Evolutionary conservation across 2,888 invertebrate genomes (phyloP), one percentile per base, ranked within the genome.

Genomic region (Ormyrus labotus): DNA sequence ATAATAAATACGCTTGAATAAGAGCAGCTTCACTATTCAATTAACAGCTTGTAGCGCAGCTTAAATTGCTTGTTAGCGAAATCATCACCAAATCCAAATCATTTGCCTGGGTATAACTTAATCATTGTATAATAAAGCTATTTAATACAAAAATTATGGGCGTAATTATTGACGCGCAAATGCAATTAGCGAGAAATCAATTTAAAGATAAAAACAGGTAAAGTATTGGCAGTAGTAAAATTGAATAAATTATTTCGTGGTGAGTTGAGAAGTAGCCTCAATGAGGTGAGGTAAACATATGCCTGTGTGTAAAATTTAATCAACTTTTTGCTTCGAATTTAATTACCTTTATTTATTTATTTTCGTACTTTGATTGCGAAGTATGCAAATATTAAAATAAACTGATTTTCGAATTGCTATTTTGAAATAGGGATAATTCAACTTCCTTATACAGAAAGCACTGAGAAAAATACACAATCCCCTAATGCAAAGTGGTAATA

Each of bases 401-500:
- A 75, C n/a, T 68, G 13, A 67, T 50, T 55, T 67, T 65, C 19
- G 1, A 19, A 19, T 1, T 19, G 19, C 19, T 19, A 19, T 19
- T 19, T 19, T 19, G 19, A 58, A 6, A 47, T 55, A 11, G 57
- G 57, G 64, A 13, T 34, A 51, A 69, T 61, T 60, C 10, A 11
- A 7, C 69, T 74, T 73, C 53, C 57, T 45, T 45, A 51, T 50
- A 13, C 19, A n/a, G 48, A 55, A 13, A 63, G 4, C 10, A 50
- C 19, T n/a, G 19, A 58, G 63, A 69, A 64, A 69, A 74, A 13
- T 69, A 45, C 69, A 57, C 45, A 34, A 72, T 64, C 65, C 64
- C n/a, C 50, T 73, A 72, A 71, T 68, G 76, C 68, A 68, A 80
- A 76, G 51, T 68, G 72, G 74, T n/a, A 76, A 80, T 80, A 80